A percentile compares a stretch with the other conserved stretches of the same genome.
Conservation (phyloP, 2,888 invertebrate genomes). For the Folsomia manolachei region DNA sequence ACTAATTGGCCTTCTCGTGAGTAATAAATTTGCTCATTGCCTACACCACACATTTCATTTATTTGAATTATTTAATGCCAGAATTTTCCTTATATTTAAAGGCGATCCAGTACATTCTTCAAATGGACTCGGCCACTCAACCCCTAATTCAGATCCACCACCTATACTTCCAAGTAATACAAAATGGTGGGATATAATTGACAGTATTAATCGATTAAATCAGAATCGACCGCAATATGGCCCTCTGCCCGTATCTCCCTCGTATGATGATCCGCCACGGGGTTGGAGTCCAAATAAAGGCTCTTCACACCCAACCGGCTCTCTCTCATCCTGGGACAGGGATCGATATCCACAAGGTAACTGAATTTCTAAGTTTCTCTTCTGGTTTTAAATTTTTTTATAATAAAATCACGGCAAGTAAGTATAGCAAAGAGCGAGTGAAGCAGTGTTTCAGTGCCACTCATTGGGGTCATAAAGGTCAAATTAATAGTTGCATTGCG, state of each 20-base stretch:
- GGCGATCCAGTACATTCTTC: conserved; percentile 4
- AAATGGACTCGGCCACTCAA: not conserved
- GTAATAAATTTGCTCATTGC: no score
- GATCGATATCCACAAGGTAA: not conserved
- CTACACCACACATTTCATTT: no score
- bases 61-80: no score
- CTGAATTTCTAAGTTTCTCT: no score
- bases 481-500: no score
- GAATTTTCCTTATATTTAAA: no score
- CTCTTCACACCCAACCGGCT: not conserved
- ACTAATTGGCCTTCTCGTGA: conserved; percentile 42
- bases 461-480: conserved; percentile 46
- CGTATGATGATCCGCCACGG: not conserved
- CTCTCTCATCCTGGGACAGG: conserved; percentile 6
- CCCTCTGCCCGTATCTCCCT: not conserved
- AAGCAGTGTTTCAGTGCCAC: no score
- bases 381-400: no score
- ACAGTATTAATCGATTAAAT: conserved; percentile 22
- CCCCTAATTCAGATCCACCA: conserved; percentile 32
- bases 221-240: conserved; percentile 17
- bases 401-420: conserved; percentile 16
- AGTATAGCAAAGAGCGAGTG: no score
- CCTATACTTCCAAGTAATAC: conserved; percentile 25
- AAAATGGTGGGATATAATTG: conserved; percentile 40
- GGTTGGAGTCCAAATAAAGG: conserved; percentile 15